Base-by-base conservation (phyloP, 2,888 invertebrate genomes). In the Mimumesa dahlbomi region DNA sequence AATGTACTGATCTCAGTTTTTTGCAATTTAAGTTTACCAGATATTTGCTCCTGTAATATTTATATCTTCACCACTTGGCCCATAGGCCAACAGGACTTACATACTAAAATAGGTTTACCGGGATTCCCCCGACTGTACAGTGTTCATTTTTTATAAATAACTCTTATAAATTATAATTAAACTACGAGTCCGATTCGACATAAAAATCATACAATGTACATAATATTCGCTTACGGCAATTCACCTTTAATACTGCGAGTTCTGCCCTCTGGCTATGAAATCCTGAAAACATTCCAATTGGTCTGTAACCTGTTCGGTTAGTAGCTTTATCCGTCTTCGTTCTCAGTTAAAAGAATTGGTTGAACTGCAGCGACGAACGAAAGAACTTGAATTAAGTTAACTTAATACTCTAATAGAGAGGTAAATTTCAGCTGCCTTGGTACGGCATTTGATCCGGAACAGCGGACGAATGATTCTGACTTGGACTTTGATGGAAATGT, bases 371-470 rank as follows among this genome's bases (percentile, higher is more conserved):
- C 56, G 56, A 72, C 49, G 54, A 78, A 70, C 68, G 52, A 42
- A 64, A 70, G n/a, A 72, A 72, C 40, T 66, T 54, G 50, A 67
- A 54, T 73, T 73, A 75, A 69, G 65, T 65, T 70, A 82, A 76
- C 72, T 74, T 76, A 73, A 38, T 67, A 70, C 71, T 83, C 89
- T 89, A 89, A 77, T 88, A 89, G 48, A 89, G 86, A 63, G 89
- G 89, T 82, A 89, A 89, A 77, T 89, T 89, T 89, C 89, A 89
- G 88, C 89, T 89, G 82, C 89, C 89, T 85, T 89, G 89, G 69
- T 89, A 89, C 34, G 89, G 86, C 89, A 89, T 89, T 85, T 89
- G 89, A 82, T 89, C 89, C 64, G 89, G 89, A 74, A 89, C 85
- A 36, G 87, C 86, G 68, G 89, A 87, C 52, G 89, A 85, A 70